Evolutionary conservation across 2,797 vertebrate genomes (phyloP).

Genomic region (Danio choprae): DNA sequence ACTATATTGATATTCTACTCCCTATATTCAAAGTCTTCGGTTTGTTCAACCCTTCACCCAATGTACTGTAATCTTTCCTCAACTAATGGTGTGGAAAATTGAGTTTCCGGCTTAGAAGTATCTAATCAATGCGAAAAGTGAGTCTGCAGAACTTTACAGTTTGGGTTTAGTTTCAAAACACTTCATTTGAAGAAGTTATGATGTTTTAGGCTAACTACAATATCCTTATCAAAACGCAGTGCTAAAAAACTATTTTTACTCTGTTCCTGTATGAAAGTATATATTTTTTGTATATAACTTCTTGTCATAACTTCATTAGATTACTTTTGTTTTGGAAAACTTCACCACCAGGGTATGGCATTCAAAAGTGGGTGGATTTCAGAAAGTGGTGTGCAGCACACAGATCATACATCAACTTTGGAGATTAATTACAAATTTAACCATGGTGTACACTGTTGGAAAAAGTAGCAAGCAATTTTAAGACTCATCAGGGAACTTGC

Average conservation of each 20-base stretch:
- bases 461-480: too few species aligned
- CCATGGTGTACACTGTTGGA: too few species aligned
- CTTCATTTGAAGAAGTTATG: background rate
- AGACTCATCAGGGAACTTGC: too few species aligned
- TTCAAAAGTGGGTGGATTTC: too few species aligned
- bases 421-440: too few species aligned
- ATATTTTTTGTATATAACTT: background rate
- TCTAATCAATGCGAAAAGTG: slow-evolving; percentile 2
- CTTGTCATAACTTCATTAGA: background rate
- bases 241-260: background rate
- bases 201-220: background rate
- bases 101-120: background rate
- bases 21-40: background rate
- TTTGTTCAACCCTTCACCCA: slow-evolving; percentile 19
- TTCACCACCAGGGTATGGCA: too few species aligned
- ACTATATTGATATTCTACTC: background rate
- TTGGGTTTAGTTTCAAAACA: background rate
- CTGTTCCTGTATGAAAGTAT: background rate
- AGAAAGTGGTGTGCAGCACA: too few species aligned
- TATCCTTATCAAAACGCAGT: background rate
- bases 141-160: background rate
- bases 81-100: slow-evolving; percentile 15
- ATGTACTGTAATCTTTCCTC: slow-evolving; percentile 2
- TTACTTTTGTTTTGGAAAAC: background rate
- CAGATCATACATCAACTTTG: too few species aligned